A percentile compares a stretch with the other conserved stretches of the same genome.
These are phyloP conservation scores for Gadopsis marmoratus DNA, from an alignment of 2,797 vertebrate species.

Conservation along the genomic window DNA sequence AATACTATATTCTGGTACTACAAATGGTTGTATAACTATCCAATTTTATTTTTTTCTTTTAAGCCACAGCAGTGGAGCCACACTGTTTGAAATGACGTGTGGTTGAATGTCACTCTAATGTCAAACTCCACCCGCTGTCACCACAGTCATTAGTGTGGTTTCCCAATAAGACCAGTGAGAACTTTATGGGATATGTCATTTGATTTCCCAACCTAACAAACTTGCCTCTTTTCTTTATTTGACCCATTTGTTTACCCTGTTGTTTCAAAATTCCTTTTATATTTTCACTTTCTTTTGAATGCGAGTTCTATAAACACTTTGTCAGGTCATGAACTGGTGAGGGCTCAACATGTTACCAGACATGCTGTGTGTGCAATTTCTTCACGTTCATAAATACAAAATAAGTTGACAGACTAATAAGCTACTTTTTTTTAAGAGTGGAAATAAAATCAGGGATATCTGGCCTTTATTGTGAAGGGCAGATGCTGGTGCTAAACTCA, in stretches of 20 bases:
- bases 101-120: slow-evolving; percentile 46
- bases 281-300: slow-evolving; percentile 12
- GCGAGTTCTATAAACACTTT: slow-evolving; percentile 30
- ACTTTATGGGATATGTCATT: slow-evolving; percentile 49
- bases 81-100: slow-evolving; percentile 49
- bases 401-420: background rate
- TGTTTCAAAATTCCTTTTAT: slow-evolving; percentile 15
- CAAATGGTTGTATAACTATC: slow-evolving; percentile 17
- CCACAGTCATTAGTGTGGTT: slow-evolving; percentile 64
- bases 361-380: background rate
- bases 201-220: slow-evolving; percentile 31
- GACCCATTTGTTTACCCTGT: slow-evolving; percentile 20
- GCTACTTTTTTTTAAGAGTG: background rate
- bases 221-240: slow-evolving; percentile 11
- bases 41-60: slow-evolving; percentile 12
- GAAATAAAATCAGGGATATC: background rate
- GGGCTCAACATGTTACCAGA: slow-evolving; percentile 31
- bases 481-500: no score
- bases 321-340: slow-evolving; percentile 23
- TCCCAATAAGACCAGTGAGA: slow-evolving; percentile 56
- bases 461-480: background rate
- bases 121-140: slow-evolving; percentile 61
- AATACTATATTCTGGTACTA: background rate
- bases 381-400: background rate
- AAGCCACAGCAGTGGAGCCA: slow-evolving; percentile 31